Conservation (phyloP, 2,113 vertebrate species). For the Tupaia tana region DNA sequence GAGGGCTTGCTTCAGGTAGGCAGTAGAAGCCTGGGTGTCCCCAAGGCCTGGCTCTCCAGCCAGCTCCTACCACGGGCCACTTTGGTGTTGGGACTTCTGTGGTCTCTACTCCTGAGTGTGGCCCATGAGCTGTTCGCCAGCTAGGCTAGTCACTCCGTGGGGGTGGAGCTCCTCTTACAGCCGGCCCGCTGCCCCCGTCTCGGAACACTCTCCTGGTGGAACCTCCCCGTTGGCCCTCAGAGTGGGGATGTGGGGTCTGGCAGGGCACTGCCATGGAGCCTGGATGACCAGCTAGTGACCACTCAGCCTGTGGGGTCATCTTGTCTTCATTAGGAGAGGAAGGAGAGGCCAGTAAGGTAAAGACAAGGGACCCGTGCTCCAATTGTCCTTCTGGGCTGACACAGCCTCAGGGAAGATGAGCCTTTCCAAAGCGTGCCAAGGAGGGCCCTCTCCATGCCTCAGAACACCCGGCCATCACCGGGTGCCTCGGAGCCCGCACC, state of each 20-base stretch:
- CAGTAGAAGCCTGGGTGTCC: neutral
- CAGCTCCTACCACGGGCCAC: neutral
- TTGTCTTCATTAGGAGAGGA: neutral
- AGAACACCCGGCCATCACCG: neutral
- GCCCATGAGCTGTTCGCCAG: neutral
- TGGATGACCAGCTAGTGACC: neutral
- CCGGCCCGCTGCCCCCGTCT: neutral
- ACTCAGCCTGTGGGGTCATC: no score
- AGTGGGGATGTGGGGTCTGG: no score
- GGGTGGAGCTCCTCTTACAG: neutral
- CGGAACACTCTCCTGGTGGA: neutral
- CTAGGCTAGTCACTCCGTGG: neutral
- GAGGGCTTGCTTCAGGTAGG: neutral
- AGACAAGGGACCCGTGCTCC: neutral
- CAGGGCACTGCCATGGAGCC: neutral
- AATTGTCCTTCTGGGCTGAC: rapidly evolving
- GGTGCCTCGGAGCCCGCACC: neutral
- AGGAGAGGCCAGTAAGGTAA: neutral
- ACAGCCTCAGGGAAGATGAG: neutral
- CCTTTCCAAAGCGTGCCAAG: neutral
- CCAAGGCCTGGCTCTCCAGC: neutral
- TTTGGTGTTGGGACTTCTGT: neutral
- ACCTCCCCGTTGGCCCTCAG: neutral
- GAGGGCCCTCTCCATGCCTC: neutral
- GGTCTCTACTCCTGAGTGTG: neutral